Conservation (phyloP, 2,797 vertebrate genomes). For the Mormyrus proboscirostris region DNA sequence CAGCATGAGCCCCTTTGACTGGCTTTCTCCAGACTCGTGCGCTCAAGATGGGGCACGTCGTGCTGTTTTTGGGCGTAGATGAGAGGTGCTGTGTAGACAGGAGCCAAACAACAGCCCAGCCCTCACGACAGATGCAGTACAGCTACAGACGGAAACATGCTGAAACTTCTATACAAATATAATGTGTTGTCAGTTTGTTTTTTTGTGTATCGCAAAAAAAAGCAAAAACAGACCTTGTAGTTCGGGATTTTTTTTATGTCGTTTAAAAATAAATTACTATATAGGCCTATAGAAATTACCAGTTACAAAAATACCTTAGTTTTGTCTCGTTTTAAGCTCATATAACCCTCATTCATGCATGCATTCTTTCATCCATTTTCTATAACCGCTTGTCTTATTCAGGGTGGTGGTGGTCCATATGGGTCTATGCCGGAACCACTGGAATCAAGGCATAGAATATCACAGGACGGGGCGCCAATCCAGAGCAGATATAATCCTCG, state of each 20-base stretch:
- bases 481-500: not conserved
- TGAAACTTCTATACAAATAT: not conserved
- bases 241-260: not conserved
- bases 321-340: not conserved
- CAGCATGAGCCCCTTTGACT: not conserved
- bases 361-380: not conserved
- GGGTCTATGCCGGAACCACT: not conserved
- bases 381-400: not conserved
- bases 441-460: not conserved
- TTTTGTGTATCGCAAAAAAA: not conserved
- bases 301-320: not conserved
- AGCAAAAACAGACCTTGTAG: not conserved
- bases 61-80: not conserved
- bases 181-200: not conserved
- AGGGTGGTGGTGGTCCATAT: not conserved
- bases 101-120: not conserved
- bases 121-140: not conserved
- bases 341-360: not conserved
- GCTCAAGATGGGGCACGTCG: not conserved
- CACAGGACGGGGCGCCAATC: not conserved
- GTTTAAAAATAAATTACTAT: not conserved
- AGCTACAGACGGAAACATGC: not conserved
- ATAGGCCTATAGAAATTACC: not conserved
- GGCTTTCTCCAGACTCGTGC: not conserved
- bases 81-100: not conserved